These are phyloP conservation scores for Pseudotriccus pelzelni DNA, from an alignment of 2,797 vertebrate genomes.

Conservation along the genomic window DNA sequence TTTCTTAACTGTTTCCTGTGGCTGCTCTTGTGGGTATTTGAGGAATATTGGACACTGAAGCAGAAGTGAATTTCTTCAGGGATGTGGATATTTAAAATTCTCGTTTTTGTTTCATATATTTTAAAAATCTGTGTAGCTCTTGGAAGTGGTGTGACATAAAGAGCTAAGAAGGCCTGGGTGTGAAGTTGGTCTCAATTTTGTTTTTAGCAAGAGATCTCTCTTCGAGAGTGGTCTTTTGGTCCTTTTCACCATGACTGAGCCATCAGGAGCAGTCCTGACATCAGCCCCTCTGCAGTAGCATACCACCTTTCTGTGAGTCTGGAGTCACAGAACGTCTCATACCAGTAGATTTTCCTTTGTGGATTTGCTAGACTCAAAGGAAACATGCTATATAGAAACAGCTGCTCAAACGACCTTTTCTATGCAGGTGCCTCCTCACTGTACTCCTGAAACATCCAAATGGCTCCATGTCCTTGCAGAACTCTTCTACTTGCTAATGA, in stretches of 20 bases:
- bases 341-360: neutral
- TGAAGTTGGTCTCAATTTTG: neutral
- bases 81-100: neutral
- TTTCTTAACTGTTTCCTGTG: neutral
- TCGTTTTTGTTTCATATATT: neutral
- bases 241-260: neutral
- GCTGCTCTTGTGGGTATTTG: neutral
- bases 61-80: neutral
- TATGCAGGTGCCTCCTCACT: neutral
- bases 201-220: neutral
- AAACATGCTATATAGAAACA: neutral
- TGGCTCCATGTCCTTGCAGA: neutral
- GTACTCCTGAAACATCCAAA: neutral
- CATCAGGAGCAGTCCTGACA: neutral
- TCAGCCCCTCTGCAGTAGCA: neutral
- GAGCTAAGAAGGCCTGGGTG: rapidly evolving
- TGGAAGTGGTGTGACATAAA: neutral
- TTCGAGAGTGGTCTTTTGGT: neutral
- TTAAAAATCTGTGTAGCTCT: neutral
- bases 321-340: neutral
- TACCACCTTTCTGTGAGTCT: neutral
- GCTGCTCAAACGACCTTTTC: neutral
- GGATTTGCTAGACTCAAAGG: neutral
- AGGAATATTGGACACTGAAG: neutral
- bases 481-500: neutral